Evolutionary conservation across 2,113 vertebrate species (phyloP).

Genomic region (Gorsachius goisagi): DNA sequence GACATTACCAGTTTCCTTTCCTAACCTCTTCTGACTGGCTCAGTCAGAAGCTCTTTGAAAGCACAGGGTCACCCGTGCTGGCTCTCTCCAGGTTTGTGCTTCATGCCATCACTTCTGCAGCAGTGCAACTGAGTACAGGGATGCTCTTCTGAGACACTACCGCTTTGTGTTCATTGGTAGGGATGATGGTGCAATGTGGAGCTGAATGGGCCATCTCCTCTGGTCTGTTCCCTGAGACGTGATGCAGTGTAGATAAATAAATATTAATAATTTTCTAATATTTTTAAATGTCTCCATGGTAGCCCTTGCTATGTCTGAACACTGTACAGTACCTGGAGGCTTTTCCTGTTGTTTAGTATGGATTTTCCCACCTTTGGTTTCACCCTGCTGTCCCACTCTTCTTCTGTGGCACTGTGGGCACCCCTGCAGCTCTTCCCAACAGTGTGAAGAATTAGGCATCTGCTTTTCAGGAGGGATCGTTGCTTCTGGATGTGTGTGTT

Average conservation of each 20-base stretch:
- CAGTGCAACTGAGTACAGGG: neutral
- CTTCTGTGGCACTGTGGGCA: neutral
- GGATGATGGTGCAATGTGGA: neutral
- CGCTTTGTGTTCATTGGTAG: neutral
- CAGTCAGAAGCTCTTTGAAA: neutral
- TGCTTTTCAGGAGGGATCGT: neutral
- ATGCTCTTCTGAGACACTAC: neutral
- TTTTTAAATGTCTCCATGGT: neutral
- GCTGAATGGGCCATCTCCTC: neutral
- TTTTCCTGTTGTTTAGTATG: neutral
- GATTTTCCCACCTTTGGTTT: neutral
- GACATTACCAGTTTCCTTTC: neutral
- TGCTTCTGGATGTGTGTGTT: neutral
- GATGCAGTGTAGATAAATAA: neutral
- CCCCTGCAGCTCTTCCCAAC: neutral
- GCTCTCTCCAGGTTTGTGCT: neutral
- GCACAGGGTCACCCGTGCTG: neutral
- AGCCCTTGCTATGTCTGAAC: neutral
- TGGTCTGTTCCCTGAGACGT: neutral
- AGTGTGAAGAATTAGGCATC: neutral
- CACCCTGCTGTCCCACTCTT: neutral
- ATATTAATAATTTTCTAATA: neutral
- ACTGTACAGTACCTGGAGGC: neutral
- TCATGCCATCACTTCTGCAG: neutral
- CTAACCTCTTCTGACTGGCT: neutral